phyloP scores from a whole-genome alignment of 1,140 invertebrate genomes.

The Latrodectus geometricus region DNA sequence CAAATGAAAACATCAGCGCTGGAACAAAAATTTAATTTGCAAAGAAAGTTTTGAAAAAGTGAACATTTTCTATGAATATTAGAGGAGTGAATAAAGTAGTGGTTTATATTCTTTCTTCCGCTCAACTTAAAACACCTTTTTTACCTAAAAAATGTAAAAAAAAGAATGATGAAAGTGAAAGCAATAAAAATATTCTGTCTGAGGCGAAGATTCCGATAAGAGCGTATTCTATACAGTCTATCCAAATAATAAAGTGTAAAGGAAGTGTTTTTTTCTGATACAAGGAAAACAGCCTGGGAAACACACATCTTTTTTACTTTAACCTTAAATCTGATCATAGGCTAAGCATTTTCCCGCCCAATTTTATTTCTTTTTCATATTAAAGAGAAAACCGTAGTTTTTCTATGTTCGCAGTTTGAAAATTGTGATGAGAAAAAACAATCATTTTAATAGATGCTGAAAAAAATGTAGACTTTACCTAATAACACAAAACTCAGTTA shows the following conservation, averaged over 20 bases:
- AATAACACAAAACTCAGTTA: no score
- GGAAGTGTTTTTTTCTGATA: neutral
- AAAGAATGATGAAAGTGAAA: constrained; percentile 9
- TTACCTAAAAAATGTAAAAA: neutral
- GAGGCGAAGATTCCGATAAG: constrained; percentile 18
- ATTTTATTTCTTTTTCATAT: no score
- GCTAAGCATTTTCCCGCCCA: neutral
- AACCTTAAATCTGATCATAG: neutral
- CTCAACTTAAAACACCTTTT: neutral
- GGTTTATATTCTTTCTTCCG: neutral
- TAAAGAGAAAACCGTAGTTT: no score
- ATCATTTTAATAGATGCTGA: no score
- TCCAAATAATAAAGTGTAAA: constrained; percentile 6
- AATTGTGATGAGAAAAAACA: no score
- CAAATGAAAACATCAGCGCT: no score
- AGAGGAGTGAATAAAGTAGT: constrained; percentile 29
- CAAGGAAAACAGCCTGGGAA: neutral
- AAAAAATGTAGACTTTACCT: no score
- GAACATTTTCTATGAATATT: constrained; percentile 32
- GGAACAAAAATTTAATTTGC: no score
- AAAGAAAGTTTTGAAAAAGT: neutral
- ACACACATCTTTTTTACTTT: constrained; percentile 1
- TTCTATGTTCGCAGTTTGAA: no score
- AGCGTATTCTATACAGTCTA: neutral
- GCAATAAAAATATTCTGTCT: constrained; percentile 15